Conservation (phyloP, 2,113 vertebrate genomes). For the Todiramphus saurophagus region DNA sequence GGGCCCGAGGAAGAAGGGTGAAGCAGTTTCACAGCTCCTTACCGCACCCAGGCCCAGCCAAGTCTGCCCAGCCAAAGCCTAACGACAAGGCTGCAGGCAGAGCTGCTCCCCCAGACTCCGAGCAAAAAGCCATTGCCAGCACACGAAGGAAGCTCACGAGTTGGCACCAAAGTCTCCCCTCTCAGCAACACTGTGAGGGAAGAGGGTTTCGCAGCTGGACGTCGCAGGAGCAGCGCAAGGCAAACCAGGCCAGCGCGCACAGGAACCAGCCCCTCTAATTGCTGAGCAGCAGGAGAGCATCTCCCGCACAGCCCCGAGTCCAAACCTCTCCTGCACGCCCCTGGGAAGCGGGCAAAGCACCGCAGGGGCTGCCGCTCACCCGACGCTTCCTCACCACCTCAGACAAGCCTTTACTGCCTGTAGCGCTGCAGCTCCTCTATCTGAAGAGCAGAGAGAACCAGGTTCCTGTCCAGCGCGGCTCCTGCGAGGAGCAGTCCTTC, state of each 20-base stretch:
- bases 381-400: neutral
- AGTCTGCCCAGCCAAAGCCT: neutral
- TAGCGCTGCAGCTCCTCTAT: neutral
- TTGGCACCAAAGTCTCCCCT: rapidly evolving
- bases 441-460: neutral
- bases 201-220: neutral
- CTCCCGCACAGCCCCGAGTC: neutral
- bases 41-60: neutral
- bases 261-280: neutral
- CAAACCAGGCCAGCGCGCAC: neutral
- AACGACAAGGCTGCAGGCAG: constrained; percentile 19
- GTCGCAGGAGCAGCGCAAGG: neutral
- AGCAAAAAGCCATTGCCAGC: neutral
- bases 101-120: neutral
- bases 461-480: neutral
- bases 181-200: neutral
- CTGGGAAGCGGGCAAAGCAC: neutral
- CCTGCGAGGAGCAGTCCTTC: neutral
- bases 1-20: neutral
- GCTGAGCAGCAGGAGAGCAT: rapidly evolving
- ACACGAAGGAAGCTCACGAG: neutral
- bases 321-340: neutral
- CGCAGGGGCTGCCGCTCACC: neutral
- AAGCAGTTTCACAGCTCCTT: neutral
- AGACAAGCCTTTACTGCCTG: neutral